These are phyloP conservation scores for Aspidiotus rigidus DNA, from an alignment of 2,888 invertebrate genomes.

Conservation along the genomic window DNA sequence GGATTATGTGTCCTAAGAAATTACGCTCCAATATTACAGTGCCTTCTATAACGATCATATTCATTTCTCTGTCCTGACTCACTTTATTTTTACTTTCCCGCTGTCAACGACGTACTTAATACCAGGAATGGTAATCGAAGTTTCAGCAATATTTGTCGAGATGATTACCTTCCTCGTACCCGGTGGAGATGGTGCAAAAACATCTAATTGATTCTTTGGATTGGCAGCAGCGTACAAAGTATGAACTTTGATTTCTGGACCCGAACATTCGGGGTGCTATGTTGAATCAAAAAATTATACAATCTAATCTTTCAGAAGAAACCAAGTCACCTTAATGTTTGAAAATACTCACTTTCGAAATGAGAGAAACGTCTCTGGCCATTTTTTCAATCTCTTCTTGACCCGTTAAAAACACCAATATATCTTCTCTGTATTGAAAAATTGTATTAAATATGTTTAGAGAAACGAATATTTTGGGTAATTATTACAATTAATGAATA, in stretches of 20 bases:
- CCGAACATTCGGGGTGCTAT: constrained; percentile 36
- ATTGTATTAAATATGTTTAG: background rate
- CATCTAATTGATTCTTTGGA: constrained; percentile 46
- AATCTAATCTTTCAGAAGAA: background rate
- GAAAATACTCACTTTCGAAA: constrained; percentile 52
- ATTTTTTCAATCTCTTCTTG: constrained; percentile 94
- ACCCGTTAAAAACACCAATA: constrained; percentile 87
- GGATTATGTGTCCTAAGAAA: constrained; percentile 61
- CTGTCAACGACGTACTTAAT: constrained; percentile 85
- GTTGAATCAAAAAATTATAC: background rate
- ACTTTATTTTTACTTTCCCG: constrained; percentile 84
- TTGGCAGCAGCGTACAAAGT: constrained; percentile 50
- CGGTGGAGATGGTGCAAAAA: constrained; percentile 45
- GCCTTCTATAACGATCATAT: background rate
- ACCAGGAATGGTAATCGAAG: constrained; percentile 56
- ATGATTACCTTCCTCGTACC: constrained; percentile 49
- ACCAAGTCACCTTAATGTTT: background rate
- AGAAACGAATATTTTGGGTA: background rate
- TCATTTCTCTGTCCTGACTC: constrained; percentile 33
- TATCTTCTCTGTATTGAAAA: constrained; percentile 63
- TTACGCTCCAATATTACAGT: background rate
- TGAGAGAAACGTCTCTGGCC: constrained; percentile 60
- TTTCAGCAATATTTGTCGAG: constrained; percentile 54
- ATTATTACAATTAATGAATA: constrained; percentile 35
- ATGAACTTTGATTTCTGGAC: constrained; percentile 61